Conservation (phyloP, 2,888 invertebrate genomes). For the Rhagophthalmus giganteus region DNA sequence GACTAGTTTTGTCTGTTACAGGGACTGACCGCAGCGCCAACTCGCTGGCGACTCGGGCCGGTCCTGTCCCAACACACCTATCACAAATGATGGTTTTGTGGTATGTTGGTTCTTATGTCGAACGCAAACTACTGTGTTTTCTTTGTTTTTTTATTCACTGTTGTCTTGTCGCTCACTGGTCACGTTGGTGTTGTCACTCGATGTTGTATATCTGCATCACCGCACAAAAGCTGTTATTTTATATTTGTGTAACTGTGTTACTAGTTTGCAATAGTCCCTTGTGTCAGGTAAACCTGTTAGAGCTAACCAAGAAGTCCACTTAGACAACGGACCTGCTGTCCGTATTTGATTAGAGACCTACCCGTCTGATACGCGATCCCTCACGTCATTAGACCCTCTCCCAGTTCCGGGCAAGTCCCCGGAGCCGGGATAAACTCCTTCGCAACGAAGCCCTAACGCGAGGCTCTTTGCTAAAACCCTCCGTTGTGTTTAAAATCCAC, state of each 20-base stretch:
- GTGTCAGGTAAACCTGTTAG: constrained; percentile 42
- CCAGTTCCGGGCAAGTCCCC: constrained; percentile 35
- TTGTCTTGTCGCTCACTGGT: constrained; percentile 44
- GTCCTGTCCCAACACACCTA: constrained; percentile 50
- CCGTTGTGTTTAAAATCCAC: constrained; percentile 31
- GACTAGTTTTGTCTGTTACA: constrained; percentile 55
- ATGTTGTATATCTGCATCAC: constrained; percentile 51
- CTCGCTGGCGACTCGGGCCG: constrained; percentile 55
- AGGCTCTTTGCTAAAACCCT: constrained; percentile 28
- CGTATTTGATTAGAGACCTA: constrained; percentile 52
- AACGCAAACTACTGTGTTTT: constrained; percentile 31
- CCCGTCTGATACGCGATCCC: constrained; percentile 46
- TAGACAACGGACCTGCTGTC: constrained; percentile 46
- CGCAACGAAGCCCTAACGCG: too few species aligned
- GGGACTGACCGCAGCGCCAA: constrained; percentile 58
- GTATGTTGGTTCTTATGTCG: constrained; percentile 49
- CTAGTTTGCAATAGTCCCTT: constrained; percentile 35
- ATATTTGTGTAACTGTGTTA: constrained; percentile 30
- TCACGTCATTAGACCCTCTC: constrained; percentile 47
- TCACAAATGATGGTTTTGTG: constrained; percentile 57
- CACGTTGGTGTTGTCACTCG: constrained; percentile 51
- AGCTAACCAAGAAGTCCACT: constrained; percentile 43
- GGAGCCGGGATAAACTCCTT: constrained; percentile 39
- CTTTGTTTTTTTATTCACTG: constrained; percentile 37
- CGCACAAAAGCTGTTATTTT: constrained; percentile 40